phyloP scores from a whole-genome alignment of 2,888 invertebrate genomes.

The Conops quadrifasciatus region DNA sequence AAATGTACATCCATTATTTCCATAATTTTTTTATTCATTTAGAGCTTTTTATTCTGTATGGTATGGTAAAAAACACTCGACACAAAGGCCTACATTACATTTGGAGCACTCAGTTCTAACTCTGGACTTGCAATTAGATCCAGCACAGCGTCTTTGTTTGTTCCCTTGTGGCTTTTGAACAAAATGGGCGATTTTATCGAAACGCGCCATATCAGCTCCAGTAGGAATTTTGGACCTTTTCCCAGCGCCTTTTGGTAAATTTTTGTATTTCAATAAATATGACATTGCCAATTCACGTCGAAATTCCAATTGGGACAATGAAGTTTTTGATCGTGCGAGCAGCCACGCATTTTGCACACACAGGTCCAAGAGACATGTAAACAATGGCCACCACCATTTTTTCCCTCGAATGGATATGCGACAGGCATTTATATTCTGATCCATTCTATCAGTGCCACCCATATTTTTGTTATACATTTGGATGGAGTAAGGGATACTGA shows the following conservation, averaged over 20 bases:
- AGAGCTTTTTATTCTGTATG: too few species aligned
- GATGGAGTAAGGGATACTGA: neutral
- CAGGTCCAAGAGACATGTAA: slow-evolving; percentile 1
- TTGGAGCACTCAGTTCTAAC: too few species aligned
- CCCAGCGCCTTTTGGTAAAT: neutral
- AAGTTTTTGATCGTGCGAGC: slow-evolving; percentile 4
- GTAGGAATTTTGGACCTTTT: neutral
- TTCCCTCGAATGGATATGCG: neutral
- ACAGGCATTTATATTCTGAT: slow-evolving; percentile 4
- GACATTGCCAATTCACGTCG: too few species aligned
- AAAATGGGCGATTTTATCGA: neutral
- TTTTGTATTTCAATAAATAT: neutral
- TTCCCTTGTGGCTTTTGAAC: neutral
- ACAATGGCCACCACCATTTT: slow-evolving; percentile 5
- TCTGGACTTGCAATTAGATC: slow-evolving; percentile 8
- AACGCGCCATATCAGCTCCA: neutral
- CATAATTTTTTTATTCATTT: too few species aligned
- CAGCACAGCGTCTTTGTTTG: slow-evolving; percentile 3
- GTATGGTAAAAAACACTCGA: too few species aligned
- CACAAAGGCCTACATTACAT: too few species aligned
- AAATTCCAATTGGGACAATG: slow-evolving; percentile 4
- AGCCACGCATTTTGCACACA: slow-evolving; percentile 8
- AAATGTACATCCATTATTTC: neutral
- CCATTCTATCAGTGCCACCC: slow-evolving; percentile 3
- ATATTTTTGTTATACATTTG: neutral